Evolutionary conservation across 2,797 vertebrate genomes (phyloP).

Genomic region (Danio tinwini): DNA sequence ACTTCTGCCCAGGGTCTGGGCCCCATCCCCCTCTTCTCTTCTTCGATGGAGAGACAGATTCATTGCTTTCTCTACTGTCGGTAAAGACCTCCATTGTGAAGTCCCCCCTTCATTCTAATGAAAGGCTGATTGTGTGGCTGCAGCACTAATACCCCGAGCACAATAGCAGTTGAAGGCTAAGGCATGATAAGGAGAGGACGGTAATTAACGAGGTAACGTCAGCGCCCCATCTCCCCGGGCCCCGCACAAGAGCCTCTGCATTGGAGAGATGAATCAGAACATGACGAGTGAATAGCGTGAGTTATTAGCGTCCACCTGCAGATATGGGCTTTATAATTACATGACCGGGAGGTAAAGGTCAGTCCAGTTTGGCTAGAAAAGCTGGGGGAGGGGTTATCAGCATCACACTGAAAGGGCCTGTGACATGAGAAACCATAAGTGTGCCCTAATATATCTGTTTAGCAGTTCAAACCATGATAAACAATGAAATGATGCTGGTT

Average conservation of each 20-base stretch:
- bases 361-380: conserved; percentile 44
- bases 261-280: conserved; percentile 57
- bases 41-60: conserved; percentile 29
- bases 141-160: conserved; percentile 88
- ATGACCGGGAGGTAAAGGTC: conserved; percentile 54
- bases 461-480: neutral
- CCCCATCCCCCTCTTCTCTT: conserved; percentile 22
- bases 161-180: conserved; percentile 89
- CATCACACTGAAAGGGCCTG: conserved; percentile 13
- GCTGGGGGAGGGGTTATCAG: conserved; percentile 21
- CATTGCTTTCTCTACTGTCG: conserved; percentile 40
- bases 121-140: conserved; percentile 95
- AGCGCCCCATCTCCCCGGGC: conserved; percentile 42
- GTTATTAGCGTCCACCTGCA: conserved; percentile 76
- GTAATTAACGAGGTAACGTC: conserved; percentile 95
- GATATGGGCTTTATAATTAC: conserved; percentile 76
- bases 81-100: conserved; percentile 89
- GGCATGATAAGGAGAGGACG: conserved; percentile 90
- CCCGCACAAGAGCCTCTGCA: conserved; percentile 35
- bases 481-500: conserved; percentile 18
- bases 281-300: conserved; percentile 56
- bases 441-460: conserved; percentile 16
- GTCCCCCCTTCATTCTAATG: conserved; percentile 76
- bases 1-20: conserved; percentile 12
- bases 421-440: conserved; percentile 34